A percentile compares a stretch with the other conserved stretches of the same genome.
phyloP scores from a whole-genome alignment of 2,113 vertebrate species.

The Coryphaenoides rupestris region DNA sequence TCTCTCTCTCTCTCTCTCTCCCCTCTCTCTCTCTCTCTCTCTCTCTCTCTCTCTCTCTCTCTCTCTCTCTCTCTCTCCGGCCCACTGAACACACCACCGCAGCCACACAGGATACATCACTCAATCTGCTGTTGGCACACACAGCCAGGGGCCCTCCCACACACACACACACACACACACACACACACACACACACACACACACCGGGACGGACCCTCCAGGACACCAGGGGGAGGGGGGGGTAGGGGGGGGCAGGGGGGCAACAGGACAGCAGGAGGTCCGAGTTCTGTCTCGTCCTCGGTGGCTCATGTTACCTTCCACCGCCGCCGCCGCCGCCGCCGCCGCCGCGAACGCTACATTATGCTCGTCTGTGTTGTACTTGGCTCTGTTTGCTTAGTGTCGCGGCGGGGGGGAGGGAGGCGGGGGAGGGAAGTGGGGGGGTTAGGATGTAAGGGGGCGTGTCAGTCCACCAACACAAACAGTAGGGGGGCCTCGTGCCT shows the following conservation, averaged over 20 bases:
- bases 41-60: no score
- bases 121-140: constrained; percentile 59
- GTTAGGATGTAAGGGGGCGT: constrained; percentile 43
- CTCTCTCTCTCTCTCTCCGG: constrained; percentile 67
- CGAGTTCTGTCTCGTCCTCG: constrained; percentile 58
- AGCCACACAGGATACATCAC: constrained; percentile 69
- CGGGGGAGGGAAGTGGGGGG: constrained; percentile 28
- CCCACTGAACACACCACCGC: constrained; percentile 69
- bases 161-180: background rate
- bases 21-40: no score
- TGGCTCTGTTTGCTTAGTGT: constrained; percentile 64
- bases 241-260: constrained; percentile 52
- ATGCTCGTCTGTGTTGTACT: constrained; percentile 73
- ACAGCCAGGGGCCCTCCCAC: constrained; percentile 10
- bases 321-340: constrained; percentile 58
- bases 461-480: constrained; percentile 63
- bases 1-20: no score
- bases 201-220: constrained; percentile 11
- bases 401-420: constrained; percentile 47
- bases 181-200: constrained; percentile 1
- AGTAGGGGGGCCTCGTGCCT: constrained; percentile 43
- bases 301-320: constrained; percentile 67
- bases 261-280: no score
- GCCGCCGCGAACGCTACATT: constrained; percentile 70
- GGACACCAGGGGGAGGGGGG: constrained; percentile 61